These are phyloP conservation scores for Dichetophora obliterata DNA, from an alignment of 2,888 invertebrate genomes.

Conservation along the genomic window DNA sequence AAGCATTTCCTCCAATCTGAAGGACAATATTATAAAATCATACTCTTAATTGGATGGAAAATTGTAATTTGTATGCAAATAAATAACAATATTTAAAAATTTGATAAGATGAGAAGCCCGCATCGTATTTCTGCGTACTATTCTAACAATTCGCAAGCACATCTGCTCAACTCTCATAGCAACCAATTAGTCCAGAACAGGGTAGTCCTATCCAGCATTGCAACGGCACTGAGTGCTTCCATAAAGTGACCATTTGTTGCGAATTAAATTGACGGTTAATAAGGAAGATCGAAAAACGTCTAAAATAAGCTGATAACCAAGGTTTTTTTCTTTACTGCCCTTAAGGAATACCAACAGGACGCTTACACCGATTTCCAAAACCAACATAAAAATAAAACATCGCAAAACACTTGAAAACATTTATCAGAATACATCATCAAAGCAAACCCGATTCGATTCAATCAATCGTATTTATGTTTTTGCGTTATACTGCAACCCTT, in stretches of 20 bases:
- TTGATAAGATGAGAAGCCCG: too few relatives aligned
- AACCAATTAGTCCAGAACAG: not conserved
- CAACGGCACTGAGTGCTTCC: not conserved
- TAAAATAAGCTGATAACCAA: conserved; percentile 45
- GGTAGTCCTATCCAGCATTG: too few relatives aligned
- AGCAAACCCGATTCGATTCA: conserved; percentile 33
- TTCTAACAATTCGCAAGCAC: not conserved
- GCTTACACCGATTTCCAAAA: conserved; percentile 11
- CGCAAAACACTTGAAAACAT: conserved; percentile 44
- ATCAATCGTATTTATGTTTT: conserved; percentile 35
- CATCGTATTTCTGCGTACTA: not conserved
- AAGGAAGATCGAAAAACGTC: conserved; percentile 39
- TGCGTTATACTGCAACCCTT: conserved; percentile 1
- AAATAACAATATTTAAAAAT: too few relatives aligned
- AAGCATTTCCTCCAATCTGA: too few relatives aligned
- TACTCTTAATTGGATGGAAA: too few relatives aligned
- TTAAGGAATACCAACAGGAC: too few relatives aligned
- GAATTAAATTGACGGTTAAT: conserved; percentile 53
- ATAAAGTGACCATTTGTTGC: conserved; percentile 54
- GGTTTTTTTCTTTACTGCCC: not conserved
- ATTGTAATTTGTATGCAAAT: too few relatives aligned
- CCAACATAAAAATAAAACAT: conserved; percentile 34
- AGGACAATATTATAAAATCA: too few relatives aligned
- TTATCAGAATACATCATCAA: conserved; percentile 49
- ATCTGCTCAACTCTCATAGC: not conserved